Base-by-base conservation (phyloP, 1,140 invertebrate species). In the Sogatella furcifera region DNA sequence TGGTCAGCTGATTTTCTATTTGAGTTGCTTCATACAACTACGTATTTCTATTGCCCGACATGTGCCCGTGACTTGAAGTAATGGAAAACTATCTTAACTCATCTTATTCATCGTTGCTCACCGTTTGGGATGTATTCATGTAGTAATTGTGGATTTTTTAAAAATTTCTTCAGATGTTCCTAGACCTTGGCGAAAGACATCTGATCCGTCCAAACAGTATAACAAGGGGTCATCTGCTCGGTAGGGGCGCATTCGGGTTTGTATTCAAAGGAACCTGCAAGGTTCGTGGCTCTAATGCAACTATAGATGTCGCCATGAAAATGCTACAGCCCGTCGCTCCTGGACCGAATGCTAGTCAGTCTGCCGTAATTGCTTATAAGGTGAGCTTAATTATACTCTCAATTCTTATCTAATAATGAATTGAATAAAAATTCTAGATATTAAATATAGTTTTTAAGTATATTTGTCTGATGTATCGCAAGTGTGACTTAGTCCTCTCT, bases 191-290 rank as follows among this genome's bases (percentile, higher is more conserved):
- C 2, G 83, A 88, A 31, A 77, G 84, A 46, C 80, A 88, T 59
- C 76, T 94, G 0, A 88, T 96, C 46, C 83, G 84, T 63, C 81
- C 87, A 42, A 86, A 93, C 44, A 83, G 86, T 60, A 82, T 98
- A 5, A 82, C 84, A 38, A 76, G 87, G 55, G 90, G 88, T 0
- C 81, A 83, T 61, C 77, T 93, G 70, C 74, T 96, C n/a, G 97
- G 97, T 0, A 83, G 94, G 38, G 97, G 97, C 0, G 95, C 95
- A 0, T 99, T 98, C 78, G 96, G 97, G 1, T 95, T 97, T 71
- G 97, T 99, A 1, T 96, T 95, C 71, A 85, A 87, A 69, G 94
- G 84, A 2, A 81, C 80, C 2, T 88, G 89, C 73, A 83, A 84
- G 60, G 66, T 84, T 10, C 75, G 82, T 24, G 77, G 80, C 0